Base-by-base conservation (phyloP, 1,140 invertebrate genomes). In the Chionoecetes opilio region DNA sequence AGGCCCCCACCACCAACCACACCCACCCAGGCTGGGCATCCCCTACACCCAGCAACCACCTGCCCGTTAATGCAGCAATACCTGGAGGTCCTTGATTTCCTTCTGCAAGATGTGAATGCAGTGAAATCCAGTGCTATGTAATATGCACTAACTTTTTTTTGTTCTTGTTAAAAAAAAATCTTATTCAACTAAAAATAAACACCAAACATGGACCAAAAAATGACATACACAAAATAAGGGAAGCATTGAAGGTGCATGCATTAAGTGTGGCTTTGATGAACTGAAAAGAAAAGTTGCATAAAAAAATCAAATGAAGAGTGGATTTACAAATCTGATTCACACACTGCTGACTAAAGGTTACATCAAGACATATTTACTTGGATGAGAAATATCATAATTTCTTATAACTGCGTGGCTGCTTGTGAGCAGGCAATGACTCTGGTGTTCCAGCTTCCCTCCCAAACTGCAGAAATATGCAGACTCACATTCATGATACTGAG, bases 131-230 rank as follows among this genome's bases (percentile, higher is more conserved):
- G 21, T 75, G 63, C 1, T n/a, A 26, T 75, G 21, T 26, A 75
- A n/a, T n/a, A 75, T n/a, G 63, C 63, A 75, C 63, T n/a, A 75
- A 26, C 63, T 5, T 75, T 75, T n/a, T 75, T n/a, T n/a, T 75
- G 21, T n/a, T n/a, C n/a, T 75, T 75, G 21, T 75, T 75, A n/a
- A 2, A 2, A 75, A 26, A 75, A 11, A 75, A 75, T n/a, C n/a
- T n/a, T n/a, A n/a, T n/a, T n/a, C n/a, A n/a, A n/a, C 63, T 75
- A 26, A 75, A 75, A 75, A 75, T 75, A 75, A 75, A n/a, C n/a
- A 75, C 63, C n/a, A n/a, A 6, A 75, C n/a, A 75, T 17, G 21
- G 46, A 53, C 46, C 46, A n/a, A 53, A 17, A 9, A 53, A 14
- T 53, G 46, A 17, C 46, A 53, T 9, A 53, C n/a, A n/a, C n/a